Evolutionary conservation across 2,113 vertebrate species (phyloP), one percentile per base, ranked within the genome.

Genomic region (Gobius niger): DNA sequence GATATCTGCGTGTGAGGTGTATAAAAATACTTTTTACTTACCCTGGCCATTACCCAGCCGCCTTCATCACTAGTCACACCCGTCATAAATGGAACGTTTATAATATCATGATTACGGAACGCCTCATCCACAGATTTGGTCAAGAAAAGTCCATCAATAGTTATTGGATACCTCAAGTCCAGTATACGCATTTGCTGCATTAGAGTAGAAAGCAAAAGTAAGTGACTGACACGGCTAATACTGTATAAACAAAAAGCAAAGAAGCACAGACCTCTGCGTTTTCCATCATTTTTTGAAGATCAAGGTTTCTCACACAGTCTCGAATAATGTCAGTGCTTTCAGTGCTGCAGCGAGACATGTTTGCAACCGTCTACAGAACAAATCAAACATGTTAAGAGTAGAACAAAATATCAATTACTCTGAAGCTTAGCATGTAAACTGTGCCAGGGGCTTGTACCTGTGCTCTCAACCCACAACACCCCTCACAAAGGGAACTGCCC

Each of bases 1-100:
- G 9, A 53, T 53, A 5, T 1, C 1, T 19, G 8, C 12, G 3
- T 19, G 9, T 9, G 1, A n/a, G n/a, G 1, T 88, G 69, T 50
- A 75, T 12, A 64, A 89, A 70, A 5, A 88, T 8, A 47, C 77
- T 84, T 80, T 42, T 92, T n/a, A 93, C 80, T 86, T 66, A 88
- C 88, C 44, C 0, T 0, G 46, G 40, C 0, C 44, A 90, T 15
- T 1, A 82, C 0, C 54, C 67, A 90, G 34, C 87, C 84, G 0
- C 46, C 88, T 86, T 90, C 88, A 57, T 90, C 66, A 1, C 76
- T 47, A 68, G 76, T 90, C 10, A 86, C 6, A 0, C 87, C 88
- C 0, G 74, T 85, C 76, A 90, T 86, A 63, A 90, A 89, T 0
- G 88, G 88, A 1, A 87, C 2, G 6, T 68, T 80, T 44, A 70